Conservation (phyloP, 2,797 vertebrate genomes). For the Todus mexicanus region DNA sequence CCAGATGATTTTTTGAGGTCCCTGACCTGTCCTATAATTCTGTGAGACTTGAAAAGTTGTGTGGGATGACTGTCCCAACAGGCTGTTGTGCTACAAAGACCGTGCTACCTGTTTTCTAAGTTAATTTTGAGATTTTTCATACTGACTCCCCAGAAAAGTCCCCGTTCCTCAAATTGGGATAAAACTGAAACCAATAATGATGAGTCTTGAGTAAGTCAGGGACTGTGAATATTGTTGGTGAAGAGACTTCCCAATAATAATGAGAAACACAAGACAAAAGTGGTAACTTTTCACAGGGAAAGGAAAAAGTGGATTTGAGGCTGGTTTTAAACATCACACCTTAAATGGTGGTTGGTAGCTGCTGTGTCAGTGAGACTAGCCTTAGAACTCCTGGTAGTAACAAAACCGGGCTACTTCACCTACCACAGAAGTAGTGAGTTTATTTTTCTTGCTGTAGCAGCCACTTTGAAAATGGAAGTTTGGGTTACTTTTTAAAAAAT, state of each 20-base stretch:
- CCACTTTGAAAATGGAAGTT: too few species aligned
- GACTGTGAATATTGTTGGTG: not conserved
- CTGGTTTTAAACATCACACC: not conserved
- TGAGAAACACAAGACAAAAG: not conserved
- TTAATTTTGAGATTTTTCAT: not conserved
- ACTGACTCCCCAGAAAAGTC: not conserved
- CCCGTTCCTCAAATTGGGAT: not conserved
- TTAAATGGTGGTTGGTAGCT: not conserved
- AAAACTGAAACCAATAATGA: not conserved
- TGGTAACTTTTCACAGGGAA: not conserved
- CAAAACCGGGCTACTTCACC: not conserved
- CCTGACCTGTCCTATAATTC: too few species aligned
- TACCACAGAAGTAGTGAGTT: not conserved
- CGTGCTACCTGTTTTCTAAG: not conserved
- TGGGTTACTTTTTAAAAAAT: too few species aligned
- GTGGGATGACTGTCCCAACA: not conserved
- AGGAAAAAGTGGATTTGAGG: not conserved
- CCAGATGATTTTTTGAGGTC: too few species aligned
- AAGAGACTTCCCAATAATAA: not conserved
- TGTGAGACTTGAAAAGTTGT: too few species aligned
- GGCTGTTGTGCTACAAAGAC: not conserved
- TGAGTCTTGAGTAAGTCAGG: not conserved
- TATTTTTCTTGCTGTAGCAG: not conserved
- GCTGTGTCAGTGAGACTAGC: not conserved
- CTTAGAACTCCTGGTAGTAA: not conserved